Base-by-base conservation (phyloP, 2,797 vertebrate genomes). In the Cygnus olor region DNA sequence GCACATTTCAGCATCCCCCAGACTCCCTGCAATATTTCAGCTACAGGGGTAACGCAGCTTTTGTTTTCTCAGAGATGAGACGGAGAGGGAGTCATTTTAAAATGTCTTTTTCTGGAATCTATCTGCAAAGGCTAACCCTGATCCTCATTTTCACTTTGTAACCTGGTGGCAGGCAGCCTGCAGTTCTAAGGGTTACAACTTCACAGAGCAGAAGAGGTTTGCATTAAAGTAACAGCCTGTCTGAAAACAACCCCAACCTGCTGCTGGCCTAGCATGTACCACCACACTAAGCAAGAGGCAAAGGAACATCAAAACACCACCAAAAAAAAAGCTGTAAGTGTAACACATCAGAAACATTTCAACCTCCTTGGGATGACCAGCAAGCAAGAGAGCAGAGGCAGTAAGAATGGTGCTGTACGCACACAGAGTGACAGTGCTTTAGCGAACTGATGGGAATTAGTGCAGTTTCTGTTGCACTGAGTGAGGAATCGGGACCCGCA, bases 371-470 rank as follows among this genome's bases (percentile, higher is more conserved):
- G 1, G 13, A 60, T 0, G 8, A n/a, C 56, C 47, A 72, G 84
- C 77, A 71, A 72, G 70, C 30, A 64, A 47, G 45, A 42, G 65
- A 82, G 85, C 0, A 0, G 57, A 84, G 20, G 51, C 70, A 84
- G 70, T 11, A 65, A 56, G 45, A 69, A 58, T 63, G 69, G 36
- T 3, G n/a, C 58, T 74, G 58, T 74, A 84, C 10, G 38, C 54
- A 47, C 0, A 0, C 21, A 49, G 15, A 13, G 34, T 38, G 21
- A 1, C 12, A 73, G 15, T 4, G 44, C 65, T 76, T 79, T 11
- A 78, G 34, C 42, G 56, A 81, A 77, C 17, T 40, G 47, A 56
- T 30, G 20, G 22, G 57, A 90, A 89, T 70, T 40, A 32, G 40
- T 9, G 18, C 80, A 24, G 11, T 83, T 93, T 91, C 64, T 71